These are phyloP conservation scores for Lochmaea capreae DNA, from an alignment of 2,888 invertebrate species.

Conservation along the genomic window DNA sequence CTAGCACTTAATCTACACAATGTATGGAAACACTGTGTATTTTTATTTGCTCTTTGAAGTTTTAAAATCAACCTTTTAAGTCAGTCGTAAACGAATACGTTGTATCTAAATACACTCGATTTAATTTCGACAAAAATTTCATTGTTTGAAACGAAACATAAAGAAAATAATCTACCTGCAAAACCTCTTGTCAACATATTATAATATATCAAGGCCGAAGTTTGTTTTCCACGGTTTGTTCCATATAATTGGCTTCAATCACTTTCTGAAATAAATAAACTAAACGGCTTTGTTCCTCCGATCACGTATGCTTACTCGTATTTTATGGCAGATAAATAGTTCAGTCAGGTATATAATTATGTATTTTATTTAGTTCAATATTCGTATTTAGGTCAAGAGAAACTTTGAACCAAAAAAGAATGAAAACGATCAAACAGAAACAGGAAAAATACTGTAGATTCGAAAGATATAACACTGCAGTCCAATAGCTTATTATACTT, in stretches of 20 bases:
- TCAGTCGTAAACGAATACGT: background rate
- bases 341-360: background rate
- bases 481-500: no score
- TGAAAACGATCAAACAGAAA: no score
- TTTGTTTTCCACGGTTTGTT: background rate
- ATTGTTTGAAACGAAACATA: background rate
- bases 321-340: background rate
- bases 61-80: slow-evolving; percentile 2
- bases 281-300: background rate
- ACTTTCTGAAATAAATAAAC: background rate
- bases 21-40: background rate
- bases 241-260: slow-evolving; percentile 2
- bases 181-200: background rate
- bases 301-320: slow-evolving; percentile 3
- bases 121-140: background rate
- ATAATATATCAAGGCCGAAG: background rate
- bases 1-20: background rate
- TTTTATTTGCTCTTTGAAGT: background rate
- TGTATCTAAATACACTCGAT: slow-evolving; percentile 3
- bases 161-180: slow-evolving; percentile 9
- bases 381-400: no score
- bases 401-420: no score
- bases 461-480: no score
- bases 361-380: no score
- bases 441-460: no score